Base-by-base conservation (phyloP, 2,113 vertebrate species). In the Peromyscus californicus region DNA sequence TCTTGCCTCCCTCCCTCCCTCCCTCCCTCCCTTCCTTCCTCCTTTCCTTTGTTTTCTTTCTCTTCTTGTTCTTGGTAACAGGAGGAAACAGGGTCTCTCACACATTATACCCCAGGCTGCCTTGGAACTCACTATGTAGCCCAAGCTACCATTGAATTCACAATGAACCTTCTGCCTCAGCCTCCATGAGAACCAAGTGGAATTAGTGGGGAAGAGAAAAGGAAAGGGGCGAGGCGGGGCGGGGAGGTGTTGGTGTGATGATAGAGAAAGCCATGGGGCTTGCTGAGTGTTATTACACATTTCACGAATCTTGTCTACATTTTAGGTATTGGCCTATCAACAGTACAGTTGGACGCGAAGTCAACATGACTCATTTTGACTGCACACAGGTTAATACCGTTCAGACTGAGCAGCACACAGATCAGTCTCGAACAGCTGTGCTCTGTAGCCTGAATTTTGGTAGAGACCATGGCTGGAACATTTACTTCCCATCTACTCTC, bases 371-470 rank as follows among this genome's bases (percentile, higher is more conserved):
- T 91, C 72, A 7, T 22, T 89, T 80, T 59, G 72, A 93, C 3
- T 36, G 84, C 90, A 88, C 45, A 65, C 69, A 70, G 61, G 87
- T 96, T 75, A 45, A 42, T 65, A 67, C 3, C 3, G 36, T 59
- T 72, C 78, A 94, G 61, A 79, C 39, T 36, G 26, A 79, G 48
- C 33, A 91, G 33, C 21, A 8, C 61, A 3, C 65, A 67, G 26
- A 54, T 45, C 17, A 45, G 21, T n/a, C 87, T 72, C 65, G 72
- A 31, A 88, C 22, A 61, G 17, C 86, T 91, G 0, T 82, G 22
- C n/a, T 54, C 79, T 65, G 48, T 54, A 76, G 51, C 54, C 45
- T 69, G 79, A 86, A 74, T 74, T 94, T 95, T 90, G 89, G 51
- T 63, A 92, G 79, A 92, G 78, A 87, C 59, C 42, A 11, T 61